Base-by-base conservation (phyloP, 2,113 vertebrate species). In the Mesembrinibis cayennensis region DNA sequence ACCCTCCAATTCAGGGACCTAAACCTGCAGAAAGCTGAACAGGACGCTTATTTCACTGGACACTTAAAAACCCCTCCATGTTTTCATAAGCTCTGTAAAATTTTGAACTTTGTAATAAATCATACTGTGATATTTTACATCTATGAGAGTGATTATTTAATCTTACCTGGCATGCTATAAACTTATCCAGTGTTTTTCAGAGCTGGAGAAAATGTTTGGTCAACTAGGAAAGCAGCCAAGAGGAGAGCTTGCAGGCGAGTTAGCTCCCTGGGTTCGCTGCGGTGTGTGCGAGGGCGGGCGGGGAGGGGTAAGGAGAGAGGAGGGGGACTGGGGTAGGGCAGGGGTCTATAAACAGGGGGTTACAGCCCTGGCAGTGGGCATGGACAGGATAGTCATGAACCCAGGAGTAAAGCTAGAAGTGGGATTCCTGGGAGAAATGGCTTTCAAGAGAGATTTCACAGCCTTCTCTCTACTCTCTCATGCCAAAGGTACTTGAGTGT, bases 281-380 rank as follows among this genome's bases (percentile, higher is more conserved):
- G 9, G 40, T 1, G 14, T 14, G 55, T 22, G 30, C 0, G 0
- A 13, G 38, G n/a, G 21, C 0, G 7, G 36, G 36, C 38, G 59
- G 71, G 40, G 59, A 21, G 80, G 58, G 14, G 7, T 3, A 0
- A 5, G 61, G 65, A 26, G 34, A 42, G 40, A 42, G 40, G 40
- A 42, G 40, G 40, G 40, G 40, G 40, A 42, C 13, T 42, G 40
- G 40, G 40, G 40, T 42, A 42, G 40, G 40, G 40, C 40, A 42
- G 40, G 40, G 40, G 40, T 42, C 40, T 42, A 42, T 42, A 42
- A 42, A 42, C 40, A 42, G 40, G 53, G 53, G 42, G 16, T 15
- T 27, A 40, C 69, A 62, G 29, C 34, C 47, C 73, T 44, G n/a
- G 19, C 34, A 44, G 8, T 11, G 67, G 36, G 21, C 30, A 26